Conservation (phyloP, 2,888 invertebrate genomes). For the Choristoneura rosaceana region DNA sequence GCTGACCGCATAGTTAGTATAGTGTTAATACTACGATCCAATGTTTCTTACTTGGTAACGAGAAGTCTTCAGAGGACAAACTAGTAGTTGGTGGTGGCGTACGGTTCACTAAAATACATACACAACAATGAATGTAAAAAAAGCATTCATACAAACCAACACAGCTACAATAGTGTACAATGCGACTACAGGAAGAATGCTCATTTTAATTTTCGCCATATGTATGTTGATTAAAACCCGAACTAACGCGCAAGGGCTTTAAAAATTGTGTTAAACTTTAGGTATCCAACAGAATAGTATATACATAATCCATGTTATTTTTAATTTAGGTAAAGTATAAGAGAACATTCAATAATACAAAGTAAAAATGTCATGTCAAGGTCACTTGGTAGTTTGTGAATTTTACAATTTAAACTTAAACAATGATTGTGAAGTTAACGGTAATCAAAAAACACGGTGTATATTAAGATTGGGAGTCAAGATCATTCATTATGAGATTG, state of each 20-base stretch:
- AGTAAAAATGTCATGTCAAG: too few relatives aligned
- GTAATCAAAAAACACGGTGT: too few relatives aligned
- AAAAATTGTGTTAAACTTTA: background rate
- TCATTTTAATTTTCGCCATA: background rate
- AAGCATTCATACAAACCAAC: background rate
- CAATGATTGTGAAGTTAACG: too few relatives aligned
- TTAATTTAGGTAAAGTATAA: too few relatives aligned
- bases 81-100: constrained; percentile 81
- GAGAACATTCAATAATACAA: too few relatives aligned
- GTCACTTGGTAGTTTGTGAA: too few relatives aligned
- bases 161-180: constrained; percentile 12
- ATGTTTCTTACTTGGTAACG: constrained; percentile 59
- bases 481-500: too few relatives aligned
- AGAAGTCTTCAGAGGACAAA: constrained; percentile 75
- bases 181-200: background rate
- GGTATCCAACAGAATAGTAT: too few relatives aligned
- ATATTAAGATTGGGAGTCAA: too few relatives aligned
- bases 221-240: background rate
- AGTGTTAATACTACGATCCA: background rate
- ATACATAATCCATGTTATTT: background rate
- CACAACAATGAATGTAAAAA: constrained; percentile 13
- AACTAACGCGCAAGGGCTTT: background rate
- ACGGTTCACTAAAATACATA: constrained; percentile 68
- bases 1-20: background rate
- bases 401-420: too few relatives aligned